Percentiles rank a stretch among this genome's conserved stretches.
Conservation (phyloP, 2,888 invertebrate species). For the Sphecodes monilicornis region DNA sequence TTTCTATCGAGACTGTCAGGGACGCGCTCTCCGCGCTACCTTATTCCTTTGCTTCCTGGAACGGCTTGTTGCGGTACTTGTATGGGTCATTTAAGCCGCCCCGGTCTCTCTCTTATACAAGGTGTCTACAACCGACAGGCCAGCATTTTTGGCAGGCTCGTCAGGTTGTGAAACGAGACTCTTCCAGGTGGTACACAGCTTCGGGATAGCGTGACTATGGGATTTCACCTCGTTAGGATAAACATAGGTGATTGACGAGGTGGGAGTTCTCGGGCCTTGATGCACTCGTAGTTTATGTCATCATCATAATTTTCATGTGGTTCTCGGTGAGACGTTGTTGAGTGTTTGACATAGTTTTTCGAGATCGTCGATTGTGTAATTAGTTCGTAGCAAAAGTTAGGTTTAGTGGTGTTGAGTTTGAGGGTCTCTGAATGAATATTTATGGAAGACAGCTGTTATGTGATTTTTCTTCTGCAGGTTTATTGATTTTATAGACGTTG, state of each 20-base stretch:
- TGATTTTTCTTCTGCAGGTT: background rate
- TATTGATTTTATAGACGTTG: background rate
- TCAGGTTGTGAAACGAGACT: background rate
- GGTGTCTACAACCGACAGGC: background rate
- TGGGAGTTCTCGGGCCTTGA: background rate
- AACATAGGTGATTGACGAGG: slow-evolving; percentile 1
- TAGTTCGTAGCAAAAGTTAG: background rate
- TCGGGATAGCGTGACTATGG: background rate
- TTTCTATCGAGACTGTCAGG: slow-evolving; percentile 35
- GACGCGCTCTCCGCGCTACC: slow-evolving; percentile 11
- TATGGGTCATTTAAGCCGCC: slow-evolving; percentile 13
- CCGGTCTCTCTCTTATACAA: background rate
- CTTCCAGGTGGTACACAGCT: background rate
- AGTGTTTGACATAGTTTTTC: background rate
- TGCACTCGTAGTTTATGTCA: background rate
- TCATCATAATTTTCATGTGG: background rate
- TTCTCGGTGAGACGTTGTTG: background rate
- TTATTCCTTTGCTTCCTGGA: slow-evolving; percentile 14
- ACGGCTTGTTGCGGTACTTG: background rate
- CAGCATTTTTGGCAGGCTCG: background rate
- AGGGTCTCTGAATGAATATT: background rate
- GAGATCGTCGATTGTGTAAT: background rate
- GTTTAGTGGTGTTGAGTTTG: background rate
- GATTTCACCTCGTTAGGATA: background rate
- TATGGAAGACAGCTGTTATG: background rate